A percentile compares a stretch with the other conserved stretches of the same genome.
phyloP scores from a whole-genome alignment of 2,113 vertebrate species.

The Oryzias curvinotus region DNA sequence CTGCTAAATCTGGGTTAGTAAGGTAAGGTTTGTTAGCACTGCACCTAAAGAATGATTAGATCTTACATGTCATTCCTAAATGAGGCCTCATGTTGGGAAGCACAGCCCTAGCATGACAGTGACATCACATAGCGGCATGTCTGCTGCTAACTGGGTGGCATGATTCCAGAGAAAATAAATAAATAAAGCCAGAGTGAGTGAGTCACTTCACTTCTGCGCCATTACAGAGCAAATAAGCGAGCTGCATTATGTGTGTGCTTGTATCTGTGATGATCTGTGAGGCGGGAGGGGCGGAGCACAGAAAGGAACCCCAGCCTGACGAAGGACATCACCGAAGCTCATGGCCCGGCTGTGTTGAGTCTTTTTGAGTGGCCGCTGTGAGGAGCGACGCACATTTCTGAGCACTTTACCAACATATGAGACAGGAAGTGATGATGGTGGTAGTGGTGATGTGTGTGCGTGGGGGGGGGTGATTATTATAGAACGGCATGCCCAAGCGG shows the following conservation, averaged over 20 bases:
- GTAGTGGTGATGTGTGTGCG: background rate
- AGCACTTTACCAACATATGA: slow-evolving; percentile 50
- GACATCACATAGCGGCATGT: background rate
- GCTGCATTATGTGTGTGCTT: background rate
- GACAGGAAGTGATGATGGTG: slow-evolving; percentile 62
- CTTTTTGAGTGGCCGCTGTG: slow-evolving; percentile 42
- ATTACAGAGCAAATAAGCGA: slow-evolving; percentile 5
- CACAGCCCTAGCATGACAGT: fast-evolving
- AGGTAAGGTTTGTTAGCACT: background rate
- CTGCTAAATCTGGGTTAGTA: too few species aligned
- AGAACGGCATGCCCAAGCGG: slow-evolving; percentile 54
- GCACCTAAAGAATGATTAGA: background rate
- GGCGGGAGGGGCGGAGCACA: background rate
- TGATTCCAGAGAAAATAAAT: background rate
- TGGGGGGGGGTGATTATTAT: slow-evolving; percentile 63
- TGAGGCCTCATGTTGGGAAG: background rate
- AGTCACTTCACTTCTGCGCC: slow-evolving; percentile 7
- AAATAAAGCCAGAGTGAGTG: background rate
- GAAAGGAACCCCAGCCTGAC: slow-evolving; percentile 28
- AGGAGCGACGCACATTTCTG: slow-evolving; percentile 43
- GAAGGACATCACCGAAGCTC: slow-evolving; percentile 36
- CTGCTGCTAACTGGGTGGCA: background rate
- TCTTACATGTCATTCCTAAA: background rate
- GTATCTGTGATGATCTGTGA: slow-evolving; percentile 9
- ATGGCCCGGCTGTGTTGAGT: slow-evolving; percentile 43